Conservation (phyloP, 2,797 vertebrate species). For the Poecile montanus region DNA sequence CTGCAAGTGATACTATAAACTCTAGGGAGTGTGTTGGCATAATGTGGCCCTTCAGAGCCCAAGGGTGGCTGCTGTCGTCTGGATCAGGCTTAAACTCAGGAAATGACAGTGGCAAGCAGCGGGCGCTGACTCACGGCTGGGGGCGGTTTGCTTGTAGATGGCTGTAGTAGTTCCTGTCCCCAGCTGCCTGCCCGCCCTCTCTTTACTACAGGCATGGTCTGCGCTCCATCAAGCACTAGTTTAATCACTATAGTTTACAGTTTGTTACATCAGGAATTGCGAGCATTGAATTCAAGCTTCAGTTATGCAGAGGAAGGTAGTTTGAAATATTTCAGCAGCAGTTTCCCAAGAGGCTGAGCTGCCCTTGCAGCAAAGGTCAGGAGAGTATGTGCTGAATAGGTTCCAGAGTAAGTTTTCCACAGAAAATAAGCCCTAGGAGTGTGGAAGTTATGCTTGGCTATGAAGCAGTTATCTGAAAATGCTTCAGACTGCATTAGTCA, state of each 20-base stretch:
- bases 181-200: background rate
- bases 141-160: background rate
- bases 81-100: constrained; percentile 17
- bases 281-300: background rate
- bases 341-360: background rate
- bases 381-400: background rate
- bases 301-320: background rate
- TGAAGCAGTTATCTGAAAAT: background rate
- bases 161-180: constrained; percentile 39
- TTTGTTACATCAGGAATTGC: background rate
- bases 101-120: background rate
- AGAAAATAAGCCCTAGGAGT: background rate
- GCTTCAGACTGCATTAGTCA: background rate
- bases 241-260: background rate
- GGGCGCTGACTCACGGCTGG: constrained; percentile 28
- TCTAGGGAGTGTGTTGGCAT: background rate
- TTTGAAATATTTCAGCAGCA: background rate
- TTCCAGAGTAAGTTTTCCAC: constrained; percentile 13
- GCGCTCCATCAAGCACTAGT: background rate
- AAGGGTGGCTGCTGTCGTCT: background rate
- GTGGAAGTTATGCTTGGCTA: background rate
- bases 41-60: background rate
- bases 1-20: background rate
- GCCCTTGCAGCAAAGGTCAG: background rate
- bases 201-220: background rate